Base-by-base conservation (phyloP, 2,797 vertebrate species). In the Anguilla obscura region DNA sequence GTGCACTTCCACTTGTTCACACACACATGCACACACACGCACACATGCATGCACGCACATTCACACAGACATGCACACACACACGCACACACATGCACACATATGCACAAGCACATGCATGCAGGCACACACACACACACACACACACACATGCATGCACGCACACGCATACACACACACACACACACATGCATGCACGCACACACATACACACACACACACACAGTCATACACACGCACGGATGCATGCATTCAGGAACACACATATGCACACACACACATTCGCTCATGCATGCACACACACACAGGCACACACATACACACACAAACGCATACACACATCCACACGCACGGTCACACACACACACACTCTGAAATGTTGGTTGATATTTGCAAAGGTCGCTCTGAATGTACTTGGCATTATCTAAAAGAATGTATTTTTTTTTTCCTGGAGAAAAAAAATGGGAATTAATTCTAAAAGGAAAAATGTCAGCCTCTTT, bases 311-410 rank as follows among this genome's bases (percentile, higher is more conserved):
- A 24, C 21, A 63, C 21, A 24, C 18, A 63, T 8, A 12, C 60
- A 66, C 60, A 16, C 14, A 56, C 54, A 16, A 14, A 12, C 24
- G n/a, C 60, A 16, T 3, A 16, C 54, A 16, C 9, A 3, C 60
- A 66, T 24, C 3, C 14, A 56, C 14, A 12, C 27, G 3, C 60
- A 66, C 60, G 16, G 1, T 14, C 54, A 2, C 60, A 63, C 60
- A n/a, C 60, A 66, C 60, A n/a, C 60, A 66, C 21, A 66, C 24
- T n/a, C 24, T 6, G 24, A 71, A 71, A 33, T 71, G 63, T 69
- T 74, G 74, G 74, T 36, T 76, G 74, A 76, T 76, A 76, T 76
- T 82, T 50, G 79, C 45, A 48, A 82, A 82, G 21, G 79, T 82
- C 40, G 50, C 79, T 82, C 45, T 82, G 21, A 82, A n/a, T 82